Base-by-base conservation (phyloP, 2,888 invertebrate genomes). In the Morpho achilles region DNA sequence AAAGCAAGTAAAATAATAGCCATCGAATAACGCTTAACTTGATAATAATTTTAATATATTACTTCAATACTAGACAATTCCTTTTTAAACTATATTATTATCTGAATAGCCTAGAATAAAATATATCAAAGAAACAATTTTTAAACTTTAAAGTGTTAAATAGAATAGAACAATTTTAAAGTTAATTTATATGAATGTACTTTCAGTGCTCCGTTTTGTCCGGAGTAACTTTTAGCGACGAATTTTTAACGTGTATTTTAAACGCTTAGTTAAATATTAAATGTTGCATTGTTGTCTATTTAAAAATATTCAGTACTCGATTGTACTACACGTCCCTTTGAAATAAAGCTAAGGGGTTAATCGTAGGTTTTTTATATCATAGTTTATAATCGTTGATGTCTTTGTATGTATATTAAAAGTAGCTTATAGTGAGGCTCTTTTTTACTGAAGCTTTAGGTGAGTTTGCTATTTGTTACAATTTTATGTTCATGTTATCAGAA, bases 221-320 rank as follows among this genome's bases (percentile, higher is more conserved):
- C 52, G 23, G 50, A 41, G 55, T 50, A 39, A 43, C 50, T 52
- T 40, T 8, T 45, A 45, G 50, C 48, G 22, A 47, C 47, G 48
- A 48, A 57, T 49, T 53, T 53, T 42, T 8, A 22, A 41, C 16
- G 50, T 39, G 48, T 58, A 51, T 48, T 45, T 60, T 45, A 40
- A 50, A 46, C n/a, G 55, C 56, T 61, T 61, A 61, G 56, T 56
- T 40, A 58, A 64, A 52, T 64, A 58, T 62, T 65, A 53, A 57
- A 65, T 62, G 62, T 65, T 64, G 57, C 56, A 39, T 55, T 58
- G 61, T 64, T 60, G 53, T 58, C 52, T 51, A 45, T 58, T 56
- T 54, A 53, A 16, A n/a, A 52, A 53, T 43, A 39, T n/a, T 52
- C 69, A 67, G 73, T 72, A 61, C 61, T 69, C 69, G 70, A 72